phyloP scores from a whole-genome alignment of 2,888 invertebrate species.

The Aethes cnicana region DNA sequence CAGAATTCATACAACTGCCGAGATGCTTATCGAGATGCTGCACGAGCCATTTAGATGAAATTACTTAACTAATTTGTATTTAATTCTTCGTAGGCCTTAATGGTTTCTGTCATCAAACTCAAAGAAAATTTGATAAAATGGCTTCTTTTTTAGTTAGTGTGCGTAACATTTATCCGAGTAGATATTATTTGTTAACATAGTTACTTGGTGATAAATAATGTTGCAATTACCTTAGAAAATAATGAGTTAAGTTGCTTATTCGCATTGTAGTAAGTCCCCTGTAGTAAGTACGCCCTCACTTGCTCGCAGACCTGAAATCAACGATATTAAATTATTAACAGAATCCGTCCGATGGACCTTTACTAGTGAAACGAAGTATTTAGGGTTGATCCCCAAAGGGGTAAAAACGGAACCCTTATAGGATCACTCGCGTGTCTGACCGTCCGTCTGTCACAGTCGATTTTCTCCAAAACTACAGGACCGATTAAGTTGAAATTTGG shows the following conservation, averaged over 20 bases:
- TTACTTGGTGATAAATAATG: background rate
- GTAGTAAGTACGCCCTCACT: conserved; percentile 90
- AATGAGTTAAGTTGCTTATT: conserved; percentile 92
- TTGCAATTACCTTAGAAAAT: conserved; percentile 88
- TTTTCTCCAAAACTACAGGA: too few relatives aligned
- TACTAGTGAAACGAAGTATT: too few relatives aligned
- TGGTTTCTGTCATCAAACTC: conserved; percentile 10
- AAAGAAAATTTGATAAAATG: conserved; percentile 10
- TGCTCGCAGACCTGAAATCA: conserved; percentile 88
- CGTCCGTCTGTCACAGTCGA: too few relatives aligned
- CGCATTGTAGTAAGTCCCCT: conserved; percentile 92
- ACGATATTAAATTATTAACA: background rate
- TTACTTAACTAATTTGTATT: conserved; percentile 15
- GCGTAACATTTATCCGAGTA: background rate
- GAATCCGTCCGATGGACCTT: conserved; percentile 1
- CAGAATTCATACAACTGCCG: conserved; percentile 14
- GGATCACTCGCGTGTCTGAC: too few relatives aligned
- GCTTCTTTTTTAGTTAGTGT: background rate
- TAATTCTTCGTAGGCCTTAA: conserved; percentile 18
- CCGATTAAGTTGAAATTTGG: too few relatives aligned
- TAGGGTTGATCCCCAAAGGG: too few relatives aligned
- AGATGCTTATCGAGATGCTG: conserved; percentile 17
- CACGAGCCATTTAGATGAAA: conserved; percentile 24
- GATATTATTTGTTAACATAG: background rate
- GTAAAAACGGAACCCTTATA: too few relatives aligned